These are phyloP conservation scores for Apistogramma diplotaenia DNA, from an alignment of 2,113 vertebrate species.

Conservation along the genomic window DNA sequence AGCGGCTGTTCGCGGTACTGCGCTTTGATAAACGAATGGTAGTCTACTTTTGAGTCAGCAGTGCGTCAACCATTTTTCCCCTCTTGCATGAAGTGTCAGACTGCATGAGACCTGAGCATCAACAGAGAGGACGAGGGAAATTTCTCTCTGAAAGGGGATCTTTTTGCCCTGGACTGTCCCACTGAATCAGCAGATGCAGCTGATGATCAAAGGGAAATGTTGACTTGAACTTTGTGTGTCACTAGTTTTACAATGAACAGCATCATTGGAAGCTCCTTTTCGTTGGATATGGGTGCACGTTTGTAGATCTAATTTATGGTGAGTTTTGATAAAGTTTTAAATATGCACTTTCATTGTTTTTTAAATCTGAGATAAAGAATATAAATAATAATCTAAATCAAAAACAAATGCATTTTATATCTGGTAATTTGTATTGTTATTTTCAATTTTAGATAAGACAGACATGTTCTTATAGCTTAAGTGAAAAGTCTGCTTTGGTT, in stretches of 20 bases:
- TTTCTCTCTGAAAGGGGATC: not conserved
- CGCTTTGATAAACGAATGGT: not conserved
- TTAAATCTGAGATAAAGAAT: not conserved
- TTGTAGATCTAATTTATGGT: not conserved
- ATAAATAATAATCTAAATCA: not conserved
- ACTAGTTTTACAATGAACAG: not conserved
- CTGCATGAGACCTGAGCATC: not conserved
- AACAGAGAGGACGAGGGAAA: not conserved
- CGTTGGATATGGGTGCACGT: not conserved
- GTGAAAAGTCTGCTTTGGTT: not conserved
- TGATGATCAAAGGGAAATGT: not conserved
- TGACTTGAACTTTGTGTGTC: not conserved
- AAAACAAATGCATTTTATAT: not conserved
- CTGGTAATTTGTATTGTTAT: not conserved
- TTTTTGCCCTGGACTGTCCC: conserved; percentile 12
- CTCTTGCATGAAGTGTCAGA: not conserved
- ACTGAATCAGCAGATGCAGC: conserved; percentile 6
- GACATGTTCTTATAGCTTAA: not conserved
- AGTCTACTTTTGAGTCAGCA: not conserved
- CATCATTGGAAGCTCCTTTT: not conserved
- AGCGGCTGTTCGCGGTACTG: not conserved
- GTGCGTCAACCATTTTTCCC: conserved; percentile 8
- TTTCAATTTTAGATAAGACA: not conserved
- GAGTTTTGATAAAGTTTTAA: not conserved
- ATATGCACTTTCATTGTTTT: not conserved